Base-by-base conservation (phyloP, 2,888 invertebrate species). In the Platerodrilus igneus region DNA sequence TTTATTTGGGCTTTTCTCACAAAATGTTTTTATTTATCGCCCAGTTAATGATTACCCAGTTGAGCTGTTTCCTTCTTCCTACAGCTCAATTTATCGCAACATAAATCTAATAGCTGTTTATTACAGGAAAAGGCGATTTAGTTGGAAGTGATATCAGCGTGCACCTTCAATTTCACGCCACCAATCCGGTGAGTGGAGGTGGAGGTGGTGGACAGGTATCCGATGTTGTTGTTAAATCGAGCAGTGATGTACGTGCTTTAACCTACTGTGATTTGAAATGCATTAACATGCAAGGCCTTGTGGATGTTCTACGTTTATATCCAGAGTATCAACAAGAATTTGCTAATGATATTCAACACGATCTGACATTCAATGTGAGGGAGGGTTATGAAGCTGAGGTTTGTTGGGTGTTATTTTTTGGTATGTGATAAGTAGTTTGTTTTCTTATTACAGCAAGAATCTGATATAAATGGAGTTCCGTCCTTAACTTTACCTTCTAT, bases 251-350 rank as follows among this genome's bases (percentile, higher is more conserved):
- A 19, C 72, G 84, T 73, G 94, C 94, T 20, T 75, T 95, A 35
- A 95, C 95, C 25, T 95, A 95, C 70, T 95, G 95, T 68, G 95
- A 95, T 71, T 75, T 95, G 41, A 94, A 95, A 71, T 91, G 92
- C 69, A 86, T 95, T 52, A 83, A 90, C 69, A 89, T 92, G 75
- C 83, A 82, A 47, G 93, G 94, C 1, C 74, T 95, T 30, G 84
- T 90, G 8, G 93, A 93, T 55, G 91, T 90, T 1, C 74, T 95
- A 9, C 76, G 89, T 2, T 72, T 94, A 0, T 95, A 95, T 66
- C 93, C 94, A 0, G 94, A 95, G 65, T 95, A 92, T 65, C 92
- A 92, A 58, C 89, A 91, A 60, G 88, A 92, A 65, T 95, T 95
- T 66, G 84, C 89, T 30, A 82, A 91, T 56, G 95, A 95, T 64